Conservation (phyloP, 2,797 vertebrate genomes). For the Saxicola maurus region DNA sequence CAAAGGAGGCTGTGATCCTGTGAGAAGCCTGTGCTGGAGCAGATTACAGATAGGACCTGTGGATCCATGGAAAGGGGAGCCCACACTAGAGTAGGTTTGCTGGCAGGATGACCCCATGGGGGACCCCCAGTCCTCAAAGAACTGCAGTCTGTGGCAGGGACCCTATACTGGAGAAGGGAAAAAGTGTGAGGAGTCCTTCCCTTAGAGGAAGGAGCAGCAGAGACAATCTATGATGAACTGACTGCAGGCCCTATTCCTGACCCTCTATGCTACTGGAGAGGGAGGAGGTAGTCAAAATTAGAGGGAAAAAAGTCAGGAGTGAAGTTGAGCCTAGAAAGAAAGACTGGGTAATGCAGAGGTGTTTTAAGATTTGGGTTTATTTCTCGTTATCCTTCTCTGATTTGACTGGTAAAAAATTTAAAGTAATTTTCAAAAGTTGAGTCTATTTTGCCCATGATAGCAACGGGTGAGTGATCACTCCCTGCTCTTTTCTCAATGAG, state of each 20-base stretch:
- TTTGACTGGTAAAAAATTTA: background rate
- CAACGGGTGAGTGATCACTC: background rate
- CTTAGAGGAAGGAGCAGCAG: background rate
- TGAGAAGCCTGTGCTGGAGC: background rate
- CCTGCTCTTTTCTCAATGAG: background rate
- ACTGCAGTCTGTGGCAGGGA: background rate
- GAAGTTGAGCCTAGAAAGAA: background rate
- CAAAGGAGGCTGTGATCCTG: accelerated
- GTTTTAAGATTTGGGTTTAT: background rate
- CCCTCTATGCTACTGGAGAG: background rate
- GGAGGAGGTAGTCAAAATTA: background rate
- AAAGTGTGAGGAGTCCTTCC: background rate
- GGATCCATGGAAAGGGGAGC: background rate
- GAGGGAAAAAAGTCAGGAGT: background rate
- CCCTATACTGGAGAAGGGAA: background rate
- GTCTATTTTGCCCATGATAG: background rate
- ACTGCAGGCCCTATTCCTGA: background rate
- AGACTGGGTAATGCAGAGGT: background rate
- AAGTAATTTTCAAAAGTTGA: background rate
- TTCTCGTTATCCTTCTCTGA: background rate
- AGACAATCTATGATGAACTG: background rate
- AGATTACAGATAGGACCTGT: background rate
- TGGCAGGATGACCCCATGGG: background rate
- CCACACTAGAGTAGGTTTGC: background rate
- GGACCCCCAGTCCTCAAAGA: background rate